Base-by-base conservation (phyloP, 2,888 invertebrate species). In the Epinotia ramella region DNA sequence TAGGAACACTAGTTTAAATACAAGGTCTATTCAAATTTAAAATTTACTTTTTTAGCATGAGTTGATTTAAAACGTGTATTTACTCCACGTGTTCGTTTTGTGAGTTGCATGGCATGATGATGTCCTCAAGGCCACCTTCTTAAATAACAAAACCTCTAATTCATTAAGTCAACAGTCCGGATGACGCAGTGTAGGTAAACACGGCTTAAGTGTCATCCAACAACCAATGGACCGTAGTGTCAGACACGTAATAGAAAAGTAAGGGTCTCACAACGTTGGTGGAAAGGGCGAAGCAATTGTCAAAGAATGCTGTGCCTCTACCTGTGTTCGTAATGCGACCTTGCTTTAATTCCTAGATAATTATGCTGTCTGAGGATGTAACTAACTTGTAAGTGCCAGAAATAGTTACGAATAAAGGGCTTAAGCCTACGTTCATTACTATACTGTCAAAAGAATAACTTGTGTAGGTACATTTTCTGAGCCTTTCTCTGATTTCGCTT, bases 321-420 rank as follows among this genome's bases (percentile, higher is more conserved):
- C 33, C 62, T 62, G 62, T 16, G 62, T n/a, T 53, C n/a, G 16
- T 53, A n/a, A 16, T 62, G 33, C n/a, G 33, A 62, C 62, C 62
- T 62, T 62, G n/a, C 33, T 33, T 60, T 24, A 28, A 60, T 28
- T 33, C n/a, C 33, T 62, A 33, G 62, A 16, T 62, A 62, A 62
- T 33, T 28, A 60, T n/a, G 28, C 12, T 16, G 16, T 16, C 28
- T 16, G 33, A 16, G n/a, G 33, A 62, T 62, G 2, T 40, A 33
- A 6, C 7, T 4, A 2, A 13, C 4, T 16, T 16, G 13, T n/a
- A 53, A 53, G 6, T n/a, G 53, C 1, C 53, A 49, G 49, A 49
- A 49, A 16, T 49, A n/a, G 49, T 12, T 44, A 49, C 49, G 2
- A 49, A 49, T 13, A 16, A 49, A 16, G 49, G 16, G 6, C n/a